Conservation (phyloP, 2,888 invertebrate species). For the Epistrophella euchroma region DNA sequence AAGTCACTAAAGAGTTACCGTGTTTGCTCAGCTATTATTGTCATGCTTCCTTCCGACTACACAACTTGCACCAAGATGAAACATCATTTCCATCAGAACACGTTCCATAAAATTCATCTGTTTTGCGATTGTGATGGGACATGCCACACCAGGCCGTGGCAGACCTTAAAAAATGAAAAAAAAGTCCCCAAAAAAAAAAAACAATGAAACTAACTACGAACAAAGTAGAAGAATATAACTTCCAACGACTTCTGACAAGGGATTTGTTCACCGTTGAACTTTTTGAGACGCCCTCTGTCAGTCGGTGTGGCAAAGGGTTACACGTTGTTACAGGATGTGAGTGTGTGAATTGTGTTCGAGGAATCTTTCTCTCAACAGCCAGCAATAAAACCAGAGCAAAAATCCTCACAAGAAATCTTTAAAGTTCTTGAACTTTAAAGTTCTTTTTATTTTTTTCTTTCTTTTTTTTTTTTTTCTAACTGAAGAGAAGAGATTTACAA, state of each 20-base stretch:
- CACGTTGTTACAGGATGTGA: slow-evolving; percentile 37
- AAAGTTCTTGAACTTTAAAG: slow-evolving; percentile 54
- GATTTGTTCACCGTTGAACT: slow-evolving; percentile 73
- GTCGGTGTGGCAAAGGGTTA: slow-evolving; percentile 52
- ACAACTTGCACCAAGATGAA: slow-evolving; percentile 30
- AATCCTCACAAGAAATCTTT: slow-evolving; percentile 46
- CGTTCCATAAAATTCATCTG: slow-evolving; percentile 68
- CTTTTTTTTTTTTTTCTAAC: background rate
- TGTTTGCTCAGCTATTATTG: slow-evolving; percentile 33
- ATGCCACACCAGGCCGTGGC: slow-evolving; percentile 33
- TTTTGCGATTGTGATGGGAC: slow-evolving; percentile 41
- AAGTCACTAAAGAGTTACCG: slow-evolving; percentile 13
- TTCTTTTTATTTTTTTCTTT: slow-evolving; percentile 7
- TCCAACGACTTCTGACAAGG: slow-evolving; percentile 66
- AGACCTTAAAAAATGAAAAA: slow-evolving; percentile 18
- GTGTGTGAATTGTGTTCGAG: slow-evolving; percentile 11
- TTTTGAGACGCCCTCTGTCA: slow-evolving; percentile 64
- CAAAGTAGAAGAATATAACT: slow-evolving; percentile 63
- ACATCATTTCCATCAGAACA: slow-evolving; percentile 43
- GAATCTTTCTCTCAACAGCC: background rate
- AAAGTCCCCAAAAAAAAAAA: background rate
- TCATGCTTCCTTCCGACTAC: slow-evolving; percentile 31
- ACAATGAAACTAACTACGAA: slow-evolving; percentile 50
- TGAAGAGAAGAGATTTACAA: slow-evolving; percentile 48
- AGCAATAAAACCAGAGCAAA: background rate